phyloP scores from a whole-genome alignment of 2,113 vertebrate genomes.

The Dipodomys stephensi region DNA sequence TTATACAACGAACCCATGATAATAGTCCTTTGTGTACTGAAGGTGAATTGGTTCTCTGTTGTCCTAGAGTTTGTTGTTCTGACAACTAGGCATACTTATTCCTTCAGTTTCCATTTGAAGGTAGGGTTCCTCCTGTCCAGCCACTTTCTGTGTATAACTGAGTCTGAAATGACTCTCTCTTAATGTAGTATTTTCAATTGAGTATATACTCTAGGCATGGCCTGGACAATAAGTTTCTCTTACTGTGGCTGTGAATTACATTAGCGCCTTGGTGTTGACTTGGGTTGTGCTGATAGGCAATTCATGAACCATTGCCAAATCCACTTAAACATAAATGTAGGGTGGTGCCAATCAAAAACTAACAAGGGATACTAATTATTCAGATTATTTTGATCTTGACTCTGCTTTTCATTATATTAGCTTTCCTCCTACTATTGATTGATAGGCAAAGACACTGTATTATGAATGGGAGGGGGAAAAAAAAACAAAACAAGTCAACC shows the following conservation, averaged over 20 bases:
- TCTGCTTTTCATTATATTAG: neutral
- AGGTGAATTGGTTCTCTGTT: neutral
- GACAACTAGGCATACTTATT: neutral
- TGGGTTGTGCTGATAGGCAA: neutral
- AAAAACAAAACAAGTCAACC: neutral
- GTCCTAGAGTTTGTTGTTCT: neutral
- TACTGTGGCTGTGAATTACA: neutral
- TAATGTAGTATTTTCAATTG: neutral
- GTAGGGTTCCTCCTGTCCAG: neutral
- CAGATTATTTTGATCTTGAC: neutral
- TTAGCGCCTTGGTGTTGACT: neutral
- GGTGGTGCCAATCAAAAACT: neutral
- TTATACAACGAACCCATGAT: neutral
- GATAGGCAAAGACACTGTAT: neutral
- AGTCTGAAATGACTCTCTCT: neutral
- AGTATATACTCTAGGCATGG: neutral
- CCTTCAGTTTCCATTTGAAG: neutral
- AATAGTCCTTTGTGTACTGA: neutral
- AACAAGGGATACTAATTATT: neutral
- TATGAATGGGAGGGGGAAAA: neutral
- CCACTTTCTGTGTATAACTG: neutral
- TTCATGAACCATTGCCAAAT: neutral
- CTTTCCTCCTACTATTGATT: no score
- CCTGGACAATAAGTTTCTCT: neutral
- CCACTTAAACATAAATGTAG: neutral